Evolutionary conservation across 2,888 invertebrate species (phyloP), one percentile per base, ranked within the genome.

Genomic region (Pristionchus exspectatus): DNA sequence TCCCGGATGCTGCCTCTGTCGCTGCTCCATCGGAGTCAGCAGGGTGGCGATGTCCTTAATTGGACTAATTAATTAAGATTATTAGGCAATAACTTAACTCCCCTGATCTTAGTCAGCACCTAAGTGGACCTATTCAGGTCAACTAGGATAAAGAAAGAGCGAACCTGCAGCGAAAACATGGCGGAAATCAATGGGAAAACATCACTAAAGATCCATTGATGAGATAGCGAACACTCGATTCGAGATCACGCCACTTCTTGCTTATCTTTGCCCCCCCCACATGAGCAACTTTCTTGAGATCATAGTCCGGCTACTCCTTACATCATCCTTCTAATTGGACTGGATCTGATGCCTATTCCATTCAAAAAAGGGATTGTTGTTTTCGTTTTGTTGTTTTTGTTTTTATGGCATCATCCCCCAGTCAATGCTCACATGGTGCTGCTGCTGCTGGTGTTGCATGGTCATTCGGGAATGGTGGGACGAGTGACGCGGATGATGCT

Each of bases 1-100:
- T 2, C 86, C 27, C 1, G 63, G n/a, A 5, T 30, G 38, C 33
- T 27, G 38, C 2, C n/a, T 7, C 86, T 30, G 50, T 14, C 27
- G n/a, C n/a, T 66, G 86, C 66, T 86, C 86, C 66, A 86, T 66
- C 59, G 86, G 86, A 7, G 86, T 86, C 33, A 86, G 86, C 21
- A 86, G 66, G 0, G 86, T 86, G 2, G 86, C 86, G 44, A 86
- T 66, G 44, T 54, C 83, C 56, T 84, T 56, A 56, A 30, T 56
- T 84, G 3, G 81, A 1, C 9, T n/a, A 50, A 54, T n/a, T 56
- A 56, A 84, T 30, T 81, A 54, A 14, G n/a, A 5, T n/a, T 33
- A 33, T 72, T 33, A 72, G 18, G 5, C 3, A 72, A 72, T 72
- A 18, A 33, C 2, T 72, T 33, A 38, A 33, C 14, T 33, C 72